phyloP scores from a whole-genome alignment of 2,113 vertebrate genomes.

The Synodontis membranacea region DNA sequence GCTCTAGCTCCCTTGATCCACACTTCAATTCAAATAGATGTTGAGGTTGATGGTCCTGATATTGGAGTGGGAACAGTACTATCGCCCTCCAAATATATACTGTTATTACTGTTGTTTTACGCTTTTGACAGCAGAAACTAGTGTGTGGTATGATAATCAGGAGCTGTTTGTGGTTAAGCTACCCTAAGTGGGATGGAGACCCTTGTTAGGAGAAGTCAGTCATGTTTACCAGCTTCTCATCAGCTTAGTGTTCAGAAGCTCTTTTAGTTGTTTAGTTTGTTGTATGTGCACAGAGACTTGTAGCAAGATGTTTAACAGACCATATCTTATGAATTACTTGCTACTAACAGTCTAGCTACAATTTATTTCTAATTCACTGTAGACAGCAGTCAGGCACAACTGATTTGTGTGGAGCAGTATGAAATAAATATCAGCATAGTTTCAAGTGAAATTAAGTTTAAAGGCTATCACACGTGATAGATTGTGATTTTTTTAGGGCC shows the following conservation, averaged over 20 bases:
- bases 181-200: too few relatives aligned
- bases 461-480: neutral
- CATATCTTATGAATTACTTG: too few relatives aligned
- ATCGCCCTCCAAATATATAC: neutral
- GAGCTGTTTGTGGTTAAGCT: neutral
- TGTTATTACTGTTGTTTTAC: neutral
- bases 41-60: neutral
- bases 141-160: neutral
- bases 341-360: too few relatives aligned
- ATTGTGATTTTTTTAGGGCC: neutral
- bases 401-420: neutral
- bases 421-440: neutral
- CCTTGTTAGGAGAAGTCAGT: too few relatives aligned
- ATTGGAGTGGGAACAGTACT: neutral
- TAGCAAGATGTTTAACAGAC: neutral
- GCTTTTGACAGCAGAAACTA: neutral
- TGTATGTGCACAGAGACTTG: neutral
- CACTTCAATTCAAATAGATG: neutral
- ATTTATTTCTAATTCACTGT: neutral
- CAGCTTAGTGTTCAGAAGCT: neutral
- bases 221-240: too few relatives aligned
- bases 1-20: neutral
- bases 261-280: neutral
- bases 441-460: neutral
- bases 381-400: neutral